These are phyloP conservation scores for Hydriomena furcata DNA, from an alignment of 2,888 invertebrate species.

Conservation along the genomic window DNA sequence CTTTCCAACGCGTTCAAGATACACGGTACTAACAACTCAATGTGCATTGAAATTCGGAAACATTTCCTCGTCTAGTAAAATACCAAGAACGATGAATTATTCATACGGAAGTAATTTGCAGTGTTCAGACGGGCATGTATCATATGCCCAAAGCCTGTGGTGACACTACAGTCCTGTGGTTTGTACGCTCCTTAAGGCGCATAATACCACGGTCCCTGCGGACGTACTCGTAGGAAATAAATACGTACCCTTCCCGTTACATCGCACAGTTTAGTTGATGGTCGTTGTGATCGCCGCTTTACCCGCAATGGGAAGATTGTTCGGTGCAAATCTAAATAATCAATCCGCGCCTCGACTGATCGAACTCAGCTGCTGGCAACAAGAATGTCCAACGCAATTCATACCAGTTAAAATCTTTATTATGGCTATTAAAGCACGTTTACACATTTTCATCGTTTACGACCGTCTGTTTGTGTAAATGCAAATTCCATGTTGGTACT, in stretches of 20 bases:
- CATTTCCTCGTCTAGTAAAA: slow-evolving; percentile 28
- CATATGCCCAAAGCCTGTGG: slow-evolving; percentile 42
- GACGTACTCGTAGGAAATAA: slow-evolving; percentile 34
- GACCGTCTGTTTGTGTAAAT: slow-evolving; percentile 56
- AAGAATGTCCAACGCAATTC: slow-evolving; percentile 26
- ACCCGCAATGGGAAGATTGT: slow-evolving; percentile 16
- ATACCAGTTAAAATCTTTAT: slow-evolving; percentile 44
- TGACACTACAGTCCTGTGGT: slow-evolving; percentile 43
- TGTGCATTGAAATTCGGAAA: slow-evolving; percentile 28
- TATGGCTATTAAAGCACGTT: slow-evolving; percentile 44
- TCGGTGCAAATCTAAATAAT: slow-evolving; percentile 23
- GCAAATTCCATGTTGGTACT: slow-evolving; percentile 59
- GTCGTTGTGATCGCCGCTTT: slow-evolving; percentile 21
- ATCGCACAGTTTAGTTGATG: slow-evolving; percentile 16
- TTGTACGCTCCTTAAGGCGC: slow-evolving; percentile 35
- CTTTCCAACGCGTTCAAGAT: slow-evolving; percentile 12
- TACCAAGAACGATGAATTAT: slow-evolving; percentile 35
- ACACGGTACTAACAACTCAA: slow-evolving; percentile 20
- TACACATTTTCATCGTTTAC: slow-evolving; percentile 47
- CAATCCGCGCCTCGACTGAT: slow-evolving; percentile 16
- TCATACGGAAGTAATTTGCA: slow-evolving; percentile 44
- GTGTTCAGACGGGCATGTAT: slow-evolving; percentile 41
- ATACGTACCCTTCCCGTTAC: slow-evolving; percentile 34
- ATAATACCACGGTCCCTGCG: slow-evolving; percentile 35
- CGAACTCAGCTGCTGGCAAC: slow-evolving; percentile 6